Evolutionary conservation across 2,888 invertebrate species (phyloP).

Genomic region (Aleiodes testaceus): DNA sequence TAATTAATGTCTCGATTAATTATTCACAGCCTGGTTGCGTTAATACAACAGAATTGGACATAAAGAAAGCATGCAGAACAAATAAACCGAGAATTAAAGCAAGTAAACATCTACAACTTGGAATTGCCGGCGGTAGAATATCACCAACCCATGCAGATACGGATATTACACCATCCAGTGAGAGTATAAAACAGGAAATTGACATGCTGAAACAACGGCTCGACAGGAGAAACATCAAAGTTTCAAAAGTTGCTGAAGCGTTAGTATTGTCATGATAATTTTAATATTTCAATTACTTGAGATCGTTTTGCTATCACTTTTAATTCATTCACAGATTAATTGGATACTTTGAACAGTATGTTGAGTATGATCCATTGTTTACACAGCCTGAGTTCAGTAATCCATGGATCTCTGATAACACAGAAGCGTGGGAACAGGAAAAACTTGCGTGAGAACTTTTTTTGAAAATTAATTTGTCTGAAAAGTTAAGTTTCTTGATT

Average conservation of each 20-base stretch:
- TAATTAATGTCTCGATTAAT: neutral
- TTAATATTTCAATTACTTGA: conserved; percentile 20
- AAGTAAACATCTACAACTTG: conserved; percentile 70
- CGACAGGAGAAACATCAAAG: conserved; percentile 90
- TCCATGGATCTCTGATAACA: conserved; percentile 97
- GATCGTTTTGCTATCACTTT: conserved; percentile 25
- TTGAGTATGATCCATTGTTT: conserved; percentile 96
- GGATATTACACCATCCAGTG: conserved; percentile 75
- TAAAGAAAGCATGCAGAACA: conserved; percentile 89
- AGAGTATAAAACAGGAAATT: conserved; percentile 82
- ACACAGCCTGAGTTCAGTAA: conserved; percentile 95
- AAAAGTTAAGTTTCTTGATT: conserved; percentile 27
- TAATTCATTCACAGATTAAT: conserved; percentile 79
- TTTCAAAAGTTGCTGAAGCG: conserved; percentile 96
- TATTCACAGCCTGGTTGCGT: conserved; percentile 93
- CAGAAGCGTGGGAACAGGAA: conserved; percentile 98
- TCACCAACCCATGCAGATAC: conserved; percentile 75
- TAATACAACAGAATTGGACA: conserved; percentile 98
- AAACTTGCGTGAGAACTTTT: conserved; percentile 82
- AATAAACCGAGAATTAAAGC: conserved; percentile 74
- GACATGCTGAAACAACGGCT: conserved; percentile 83
- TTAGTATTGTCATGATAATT: conserved; percentile 74
- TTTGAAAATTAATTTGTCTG: conserved; percentile 18
- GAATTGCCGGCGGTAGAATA: conserved; percentile 75
- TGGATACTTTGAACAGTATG: conserved; percentile 95